These are phyloP conservation scores for Borostomias antarcticus DNA, from an alignment of 2,797 vertebrate species.

Conservation along the genomic window DNA sequence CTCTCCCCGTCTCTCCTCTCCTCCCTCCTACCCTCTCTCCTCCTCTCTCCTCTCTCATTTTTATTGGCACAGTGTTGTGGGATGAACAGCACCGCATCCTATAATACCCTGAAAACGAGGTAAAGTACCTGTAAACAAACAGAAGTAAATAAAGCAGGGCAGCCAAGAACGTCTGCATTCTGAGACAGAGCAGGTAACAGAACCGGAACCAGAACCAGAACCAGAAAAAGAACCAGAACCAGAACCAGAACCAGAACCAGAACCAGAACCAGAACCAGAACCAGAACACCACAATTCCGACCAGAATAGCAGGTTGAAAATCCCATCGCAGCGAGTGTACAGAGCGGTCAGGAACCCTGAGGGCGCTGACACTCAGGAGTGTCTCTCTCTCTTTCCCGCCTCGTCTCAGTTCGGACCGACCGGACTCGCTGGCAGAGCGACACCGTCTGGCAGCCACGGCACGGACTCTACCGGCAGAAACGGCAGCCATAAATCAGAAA, in stretches of 20 bases:
- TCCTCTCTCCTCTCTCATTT: background rate
- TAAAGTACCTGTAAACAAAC: background rate
- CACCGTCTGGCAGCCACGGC: background rate
- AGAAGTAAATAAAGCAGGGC: background rate
- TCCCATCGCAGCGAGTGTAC: background rate
- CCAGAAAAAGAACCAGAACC: too few species aligned
- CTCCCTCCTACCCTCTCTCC: background rate
- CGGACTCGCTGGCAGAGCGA: conserved; percentile 33
- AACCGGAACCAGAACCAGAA: too few species aligned
- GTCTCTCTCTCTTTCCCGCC: background rate
- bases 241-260: too few species aligned
- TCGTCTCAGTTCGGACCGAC: background rate
- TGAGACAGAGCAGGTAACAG: too few species aligned
- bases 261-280: too few species aligned
- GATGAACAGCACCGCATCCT: too few species aligned
- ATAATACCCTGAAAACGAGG: background rate
- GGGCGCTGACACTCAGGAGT: too few species aligned
- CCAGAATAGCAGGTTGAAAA: too few species aligned
- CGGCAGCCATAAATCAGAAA: conserved; percentile 55
- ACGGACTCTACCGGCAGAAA: conserved; percentile 8
- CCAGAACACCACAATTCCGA: too few species aligned
- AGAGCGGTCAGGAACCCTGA: background rate
- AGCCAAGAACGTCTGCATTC: background rate
- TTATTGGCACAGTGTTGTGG: too few species aligned
- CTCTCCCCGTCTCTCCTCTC: background rate